phyloP scores from a whole-genome alignment of 1,140 invertebrate species.

The Zaprionus africanus region DNA sequence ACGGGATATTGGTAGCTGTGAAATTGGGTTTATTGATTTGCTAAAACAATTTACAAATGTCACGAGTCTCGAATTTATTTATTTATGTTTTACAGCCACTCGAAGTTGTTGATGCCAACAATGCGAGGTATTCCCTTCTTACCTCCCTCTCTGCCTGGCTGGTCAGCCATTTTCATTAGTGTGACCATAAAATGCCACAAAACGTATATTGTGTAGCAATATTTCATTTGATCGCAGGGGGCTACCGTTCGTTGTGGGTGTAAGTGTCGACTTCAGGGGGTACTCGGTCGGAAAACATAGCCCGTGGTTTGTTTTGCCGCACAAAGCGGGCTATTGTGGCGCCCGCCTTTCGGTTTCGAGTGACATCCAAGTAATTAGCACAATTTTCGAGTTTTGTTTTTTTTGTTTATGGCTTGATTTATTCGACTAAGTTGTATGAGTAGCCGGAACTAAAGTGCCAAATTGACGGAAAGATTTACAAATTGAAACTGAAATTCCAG shows the following conservation, averaged over 20 bases:
- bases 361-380: conserved; percentile 59
- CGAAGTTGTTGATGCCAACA: conserved; percentile 32
- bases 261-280: not conserved
- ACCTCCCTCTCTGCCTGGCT: not conserved
- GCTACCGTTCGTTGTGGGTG: conserved; percentile 68
- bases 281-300: conserved; percentile 35
- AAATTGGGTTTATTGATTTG: conserved; percentile 78
- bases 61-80: conserved; percentile 78
- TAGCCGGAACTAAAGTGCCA: conserved; percentile 71
- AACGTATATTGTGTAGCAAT: conserved; percentile 77
- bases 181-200: conserved; percentile 54
- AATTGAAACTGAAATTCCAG: conserved; percentile 18
- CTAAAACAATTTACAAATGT: conserved; percentile 80
- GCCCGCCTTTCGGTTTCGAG: conserved; percentile 35
- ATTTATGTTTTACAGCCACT: conserved; percentile 75
- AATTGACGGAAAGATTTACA: conserved; percentile 7
- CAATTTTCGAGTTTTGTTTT: conserved; percentile 19
- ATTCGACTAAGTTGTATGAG: conserved; percentile 73
- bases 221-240: conserved; percentile 72
- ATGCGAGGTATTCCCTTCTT: conserved; percentile 40
- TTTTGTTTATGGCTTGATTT: conserved; percentile 64
- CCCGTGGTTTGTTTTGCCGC: conserved; percentile 56
- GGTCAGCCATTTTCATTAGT: conserved; percentile 61
- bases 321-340: conserved; percentile 67
- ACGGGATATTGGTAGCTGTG: conserved; percentile 41